Conservation (phyloP, 2,113 vertebrate species). For the Amphilophus citrinellus region DNA sequence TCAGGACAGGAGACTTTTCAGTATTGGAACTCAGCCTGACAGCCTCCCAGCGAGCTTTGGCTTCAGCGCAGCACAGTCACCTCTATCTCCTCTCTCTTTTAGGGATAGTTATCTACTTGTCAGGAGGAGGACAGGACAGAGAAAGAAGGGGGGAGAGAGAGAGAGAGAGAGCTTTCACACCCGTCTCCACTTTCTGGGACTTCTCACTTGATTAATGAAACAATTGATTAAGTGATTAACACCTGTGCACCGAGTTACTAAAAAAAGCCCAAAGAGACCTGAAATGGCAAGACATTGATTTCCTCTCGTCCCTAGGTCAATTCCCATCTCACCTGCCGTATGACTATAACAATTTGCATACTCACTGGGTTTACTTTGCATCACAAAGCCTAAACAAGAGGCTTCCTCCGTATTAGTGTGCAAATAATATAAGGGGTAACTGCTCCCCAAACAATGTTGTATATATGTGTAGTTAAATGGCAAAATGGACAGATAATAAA, state of each 20-base stretch:
- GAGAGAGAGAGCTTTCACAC: slow-evolving; percentile 35
- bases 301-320: slow-evolving; percentile 48
- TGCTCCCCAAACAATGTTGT: neutral
- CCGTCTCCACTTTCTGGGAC: slow-evolving; percentile 64
- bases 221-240: slow-evolving; percentile 82
- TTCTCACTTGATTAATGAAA: slow-evolving; percentile 80
- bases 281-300: slow-evolving; percentile 72
- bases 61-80: slow-evolving; percentile 66
- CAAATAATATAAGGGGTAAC: neutral
- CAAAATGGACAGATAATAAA: neutral
- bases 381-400: slow-evolving; percentile 13
- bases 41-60: slow-evolving; percentile 65
- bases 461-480: slow-evolving; percentile 17
- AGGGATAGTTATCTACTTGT: slow-evolving; percentile 70
- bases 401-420: neutral
- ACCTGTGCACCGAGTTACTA: slow-evolving; percentile 69
- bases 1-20: slow-evolving; percentile 43
- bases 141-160: neutral
- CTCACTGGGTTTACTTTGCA: slow-evolving; percentile 37
- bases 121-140: slow-evolving; percentile 52
- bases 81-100: slow-evolving; percentile 67
- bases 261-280: slow-evolving; percentile 70
- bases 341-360: slow-evolving; percentile 56
- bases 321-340: slow-evolving; percentile 26
- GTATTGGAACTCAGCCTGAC: slow-evolving; percentile 51